Evolutionary conservation across 53 echinoderm and acorn worm genomes (phyloP).

Genomic region (Holothuria scabra): DNA sequence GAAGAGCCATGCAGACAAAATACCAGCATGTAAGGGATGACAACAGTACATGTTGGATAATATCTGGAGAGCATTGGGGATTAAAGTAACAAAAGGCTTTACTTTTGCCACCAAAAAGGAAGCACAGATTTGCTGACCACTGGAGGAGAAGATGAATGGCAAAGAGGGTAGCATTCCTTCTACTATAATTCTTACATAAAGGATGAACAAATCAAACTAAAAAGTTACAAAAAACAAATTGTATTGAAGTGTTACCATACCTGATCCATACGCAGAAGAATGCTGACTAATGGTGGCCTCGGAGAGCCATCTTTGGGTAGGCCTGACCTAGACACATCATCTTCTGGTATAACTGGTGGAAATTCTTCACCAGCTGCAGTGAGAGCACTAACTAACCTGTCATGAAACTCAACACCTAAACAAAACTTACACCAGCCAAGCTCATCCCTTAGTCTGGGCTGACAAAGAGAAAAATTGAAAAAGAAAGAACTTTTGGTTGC

Average conservation of each 20-base stretch:
- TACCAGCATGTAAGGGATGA: no score
- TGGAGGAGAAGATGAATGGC: no score
- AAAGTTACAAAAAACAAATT: not conserved
- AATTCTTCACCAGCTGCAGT: conserved; percentile 6
- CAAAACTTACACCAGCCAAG: conserved; percentile 88
- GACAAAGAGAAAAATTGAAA: not conserved
- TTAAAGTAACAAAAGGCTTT: no score
- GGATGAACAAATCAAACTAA: not conserved
- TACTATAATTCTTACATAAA: no score
- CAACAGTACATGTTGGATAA: no score
- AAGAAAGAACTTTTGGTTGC: no score
- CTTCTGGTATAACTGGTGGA: not conserved
- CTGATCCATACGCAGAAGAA: conserved; percentile 77
- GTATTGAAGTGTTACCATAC: conserved; percentile 31
- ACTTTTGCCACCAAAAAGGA: no score
- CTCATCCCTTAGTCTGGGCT: conserved; percentile 82
- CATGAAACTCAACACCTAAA: conserved; percentile 60
- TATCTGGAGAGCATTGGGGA: no score
- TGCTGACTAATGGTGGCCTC: conserved; percentile 69
- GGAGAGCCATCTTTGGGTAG: conserved; percentile 38
- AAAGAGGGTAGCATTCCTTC: no score
- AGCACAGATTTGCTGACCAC: no score
- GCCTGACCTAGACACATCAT: not conserved
- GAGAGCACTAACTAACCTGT: not conserved
- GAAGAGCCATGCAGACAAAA: no score